These are phyloP conservation scores for Leptarthrus brevirostris DNA, from an alignment of 2,888 invertebrate species.

Conservation along the genomic window DNA sequence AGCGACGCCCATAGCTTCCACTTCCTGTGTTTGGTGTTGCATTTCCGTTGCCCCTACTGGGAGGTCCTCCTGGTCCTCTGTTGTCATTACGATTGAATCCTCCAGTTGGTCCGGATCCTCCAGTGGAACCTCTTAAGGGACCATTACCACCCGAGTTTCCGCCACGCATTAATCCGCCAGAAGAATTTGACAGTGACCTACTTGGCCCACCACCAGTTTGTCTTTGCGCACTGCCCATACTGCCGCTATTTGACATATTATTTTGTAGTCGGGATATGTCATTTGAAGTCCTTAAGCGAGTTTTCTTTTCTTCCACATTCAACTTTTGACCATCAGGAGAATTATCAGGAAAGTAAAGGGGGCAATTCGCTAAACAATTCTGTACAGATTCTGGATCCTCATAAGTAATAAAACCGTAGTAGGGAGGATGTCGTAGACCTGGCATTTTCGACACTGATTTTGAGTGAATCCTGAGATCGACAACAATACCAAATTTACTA, in stretches of 20 bases:
- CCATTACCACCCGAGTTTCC: conserved; percentile 63
- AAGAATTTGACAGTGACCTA: conserved; percentile 61
- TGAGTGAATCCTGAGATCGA: conserved; percentile 89
- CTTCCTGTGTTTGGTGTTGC: conserved; percentile 56
- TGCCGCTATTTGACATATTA: conserved; percentile 56
- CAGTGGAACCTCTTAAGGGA: conserved; percentile 60
- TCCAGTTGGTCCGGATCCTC: conserved; percentile 58
- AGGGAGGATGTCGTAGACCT: conserved; percentile 72
- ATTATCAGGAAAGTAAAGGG: conserved; percentile 83
- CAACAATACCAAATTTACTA: conserved; percentile 83
- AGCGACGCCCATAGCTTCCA: conserved; percentile 65
- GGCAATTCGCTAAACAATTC: conserved; percentile 75
- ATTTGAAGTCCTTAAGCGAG: conserved; percentile 68
- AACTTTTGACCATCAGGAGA: conserved; percentile 79
- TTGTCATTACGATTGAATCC: conserved; percentile 65
- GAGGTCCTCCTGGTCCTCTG: conserved; percentile 63
- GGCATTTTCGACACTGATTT: conserved; percentile 74
- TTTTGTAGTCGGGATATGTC: conserved; percentile 63
- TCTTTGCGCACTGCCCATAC: conserved; percentile 58
- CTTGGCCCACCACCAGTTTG: conserved; percentile 60
- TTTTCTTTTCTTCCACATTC: conserved; percentile 94
- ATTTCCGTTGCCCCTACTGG: conserved; percentile 55
- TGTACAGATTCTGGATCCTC: conserved; percentile 84
- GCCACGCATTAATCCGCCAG: conserved; percentile 67
- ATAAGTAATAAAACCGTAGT: conserved; percentile 96